Conservation (phyloP, 2,888 invertebrate genomes). For the Pterostichus madidus region DNA sequence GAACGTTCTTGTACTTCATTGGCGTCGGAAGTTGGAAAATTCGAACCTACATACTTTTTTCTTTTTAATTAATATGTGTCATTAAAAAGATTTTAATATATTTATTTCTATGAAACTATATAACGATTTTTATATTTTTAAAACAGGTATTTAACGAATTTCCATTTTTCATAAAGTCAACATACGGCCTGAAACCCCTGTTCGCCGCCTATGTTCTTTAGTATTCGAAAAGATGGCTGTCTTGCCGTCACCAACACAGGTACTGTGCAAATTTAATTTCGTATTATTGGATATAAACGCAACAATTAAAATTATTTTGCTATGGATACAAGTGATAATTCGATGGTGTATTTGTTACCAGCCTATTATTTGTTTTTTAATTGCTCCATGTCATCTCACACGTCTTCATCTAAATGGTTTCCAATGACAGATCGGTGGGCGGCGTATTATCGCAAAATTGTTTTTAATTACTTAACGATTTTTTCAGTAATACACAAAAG, state of each 20-base stretch:
- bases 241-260: conserved; percentile 92
- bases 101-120: not conserved
- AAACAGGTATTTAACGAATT: not conserved
- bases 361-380: conserved; percentile 61
- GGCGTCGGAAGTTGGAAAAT: conserved; percentile 27
- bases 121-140: not conserved
- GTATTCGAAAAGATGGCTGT: conserved; percentile 87
- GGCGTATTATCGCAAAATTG: conserved; percentile 71
- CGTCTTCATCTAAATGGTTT: conserved; percentile 62
- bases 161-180: not conserved
- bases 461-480: conserved; percentile 68
- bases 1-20: conserved; percentile 68
- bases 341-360: conserved; percentile 13
- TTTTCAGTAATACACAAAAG: conserved; percentile 27
- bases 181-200: conserved; percentile 40
- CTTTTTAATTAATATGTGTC: not conserved
- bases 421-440: conserved; percentile 73
- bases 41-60: not conserved
- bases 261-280: conserved; percentile 76
- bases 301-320: conserved; percentile 56
- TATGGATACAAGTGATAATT: conserved; percentile 28
- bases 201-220: conserved; percentile 70
- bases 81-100: conserved; percentile 10
- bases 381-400: conserved; percentile 43
- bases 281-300: conserved; percentile 61